A percentile compares a stretch with the other conserved stretches of the same genome.
Conservation (phyloP, 2,888 invertebrate genomes). For the Drosophila paucipuncta region DNA sequence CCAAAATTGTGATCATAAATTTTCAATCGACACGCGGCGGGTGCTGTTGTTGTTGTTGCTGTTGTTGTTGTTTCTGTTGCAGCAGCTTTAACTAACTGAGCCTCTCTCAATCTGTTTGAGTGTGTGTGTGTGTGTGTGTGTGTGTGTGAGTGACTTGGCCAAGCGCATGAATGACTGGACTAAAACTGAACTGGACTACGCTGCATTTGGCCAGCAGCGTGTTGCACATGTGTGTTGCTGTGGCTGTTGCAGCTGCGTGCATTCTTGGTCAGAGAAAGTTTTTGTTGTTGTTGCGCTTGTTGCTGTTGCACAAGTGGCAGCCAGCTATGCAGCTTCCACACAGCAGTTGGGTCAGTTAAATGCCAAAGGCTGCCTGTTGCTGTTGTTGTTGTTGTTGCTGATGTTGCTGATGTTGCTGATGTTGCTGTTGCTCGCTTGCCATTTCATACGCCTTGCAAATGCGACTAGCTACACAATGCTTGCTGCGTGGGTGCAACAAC, state of each 20-base stretch:
- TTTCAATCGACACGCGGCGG: conserved; percentile 82
- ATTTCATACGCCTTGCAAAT: conserved; percentile 37
- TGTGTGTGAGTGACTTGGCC: conserved; percentile 46
- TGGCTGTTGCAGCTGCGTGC: conserved; percentile 71
- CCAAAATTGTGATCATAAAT: conserved; percentile 85
- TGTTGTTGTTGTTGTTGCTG: conserved; percentile 21
- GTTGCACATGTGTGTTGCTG: conserved; percentile 35
- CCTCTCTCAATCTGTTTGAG: conserved; percentile 3
- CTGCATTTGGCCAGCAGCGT: conserved; percentile 61
- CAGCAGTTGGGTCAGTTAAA: conserved; percentile 67
- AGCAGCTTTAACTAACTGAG: conserved; percentile 52
- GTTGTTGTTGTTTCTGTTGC: not conserved
- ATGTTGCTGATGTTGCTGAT: conserved; percentile 40
- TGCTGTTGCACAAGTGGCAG: conserved; percentile 68
- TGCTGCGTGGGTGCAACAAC: conserved; percentile 55
- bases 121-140: conserved; percentile 31
- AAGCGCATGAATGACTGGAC: conserved; percentile 72
- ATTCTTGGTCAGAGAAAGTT: conserved; percentile 77
- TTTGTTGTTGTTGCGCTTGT: conserved; percentile 46
- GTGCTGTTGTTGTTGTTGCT: conserved; percentile 55
- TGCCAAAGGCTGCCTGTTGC: conserved; percentile 55
- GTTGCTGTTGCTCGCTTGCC: conserved; percentile 45
- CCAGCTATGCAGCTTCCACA: conserved; percentile 51
- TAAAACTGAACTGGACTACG: conserved; percentile 69
- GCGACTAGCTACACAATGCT: conserved; percentile 13